These are phyloP conservation scores for Oxygymnocypris stewartii DNA, from an alignment of 2,113 vertebrate genomes.

Conservation along the genomic window DNA sequence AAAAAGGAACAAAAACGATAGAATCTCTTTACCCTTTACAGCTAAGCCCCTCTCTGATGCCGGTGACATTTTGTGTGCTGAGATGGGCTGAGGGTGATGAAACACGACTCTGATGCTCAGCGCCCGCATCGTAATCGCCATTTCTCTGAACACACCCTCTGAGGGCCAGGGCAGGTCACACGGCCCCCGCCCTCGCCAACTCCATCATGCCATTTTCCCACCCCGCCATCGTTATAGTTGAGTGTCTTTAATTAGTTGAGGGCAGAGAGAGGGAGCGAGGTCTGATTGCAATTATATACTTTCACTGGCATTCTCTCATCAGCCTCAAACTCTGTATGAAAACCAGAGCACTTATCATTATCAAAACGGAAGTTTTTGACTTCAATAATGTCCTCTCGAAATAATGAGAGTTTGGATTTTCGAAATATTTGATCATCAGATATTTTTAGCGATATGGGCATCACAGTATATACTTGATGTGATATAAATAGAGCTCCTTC, in stretches of 20 bases:
- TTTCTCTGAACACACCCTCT: conserved; percentile 15
- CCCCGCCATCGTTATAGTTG: conserved; percentile 31
- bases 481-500: conserved; percentile 2
- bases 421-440: background rate
- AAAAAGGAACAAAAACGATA: conserved; percentile 37
- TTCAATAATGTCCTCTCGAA: background rate
- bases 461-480: background rate
- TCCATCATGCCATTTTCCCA: background rate
- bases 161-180: background rate
- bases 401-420: background rate
- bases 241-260: conserved; percentile 48
- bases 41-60: conserved; percentile 46
- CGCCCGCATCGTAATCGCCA: background rate
- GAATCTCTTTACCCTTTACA: conserved; percentile 55
- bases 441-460: background rate
- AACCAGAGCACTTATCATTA: background rate
- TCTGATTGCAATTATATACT: conserved; percentile 43
- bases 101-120: conserved; percentile 17
- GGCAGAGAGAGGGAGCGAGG: background rate
- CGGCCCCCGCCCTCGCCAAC: background rate
- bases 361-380: background rate
- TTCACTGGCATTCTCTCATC: conserved; percentile 19
- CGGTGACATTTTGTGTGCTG: conserved; percentile 46
- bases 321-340: conserved; percentile 14
- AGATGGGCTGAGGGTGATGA: conserved; percentile 32